A percentile compares a stretch with the other conserved stretches of the same genome.
Conservation (phyloP, 2,113 vertebrate species). For the Chaenogobius annularis region DNA sequence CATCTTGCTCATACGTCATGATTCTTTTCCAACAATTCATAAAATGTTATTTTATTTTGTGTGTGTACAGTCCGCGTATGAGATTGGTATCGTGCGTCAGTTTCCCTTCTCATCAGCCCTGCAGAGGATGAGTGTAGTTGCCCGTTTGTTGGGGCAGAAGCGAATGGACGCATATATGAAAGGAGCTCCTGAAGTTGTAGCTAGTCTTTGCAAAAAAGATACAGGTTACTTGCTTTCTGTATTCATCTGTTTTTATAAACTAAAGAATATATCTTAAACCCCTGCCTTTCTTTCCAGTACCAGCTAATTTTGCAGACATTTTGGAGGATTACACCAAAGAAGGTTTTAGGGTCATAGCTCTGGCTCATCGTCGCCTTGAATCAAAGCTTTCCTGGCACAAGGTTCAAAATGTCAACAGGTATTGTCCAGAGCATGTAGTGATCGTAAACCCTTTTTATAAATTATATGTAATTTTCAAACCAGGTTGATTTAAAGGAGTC, state of each 20-base stretch:
- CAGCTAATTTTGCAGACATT: slow-evolving; percentile 84
- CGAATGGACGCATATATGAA: slow-evolving; percentile 96
- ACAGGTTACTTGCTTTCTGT: slow-evolving; percentile 77
- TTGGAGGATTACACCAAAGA: slow-evolving; percentile 93
- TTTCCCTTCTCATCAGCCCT: slow-evolving; percentile 94
- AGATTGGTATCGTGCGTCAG: slow-evolving; percentile 96
- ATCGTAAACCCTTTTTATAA: not conserved
- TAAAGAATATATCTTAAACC: not conserved
- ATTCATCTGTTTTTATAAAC: not conserved
- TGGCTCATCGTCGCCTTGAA: slow-evolving; percentile 92
- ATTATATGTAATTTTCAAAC: too few species aligned
- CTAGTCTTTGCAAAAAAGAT: slow-evolving; percentile 88
- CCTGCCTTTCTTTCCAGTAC: slow-evolving; percentile 76
- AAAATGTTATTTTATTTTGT: not conserved
- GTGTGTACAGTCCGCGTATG: slow-evolving; percentile 82
- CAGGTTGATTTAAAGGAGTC: too few species aligned
- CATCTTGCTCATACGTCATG: not conserved
- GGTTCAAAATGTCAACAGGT: slow-evolving; percentile 94
- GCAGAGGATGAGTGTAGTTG: slow-evolving; percentile 93
- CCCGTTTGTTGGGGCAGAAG: slow-evolving; percentile 87
- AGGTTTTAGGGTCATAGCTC: slow-evolving; percentile 94
- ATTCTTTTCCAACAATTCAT: not conserved
- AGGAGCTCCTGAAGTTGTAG: slow-evolving; percentile 92
- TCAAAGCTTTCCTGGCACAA: slow-evolving; percentile 95
- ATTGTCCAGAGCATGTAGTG: slow-evolving; percentile 9